Conservation (phyloP, 2,113 vertebrate genomes). For the Brienomyrus brachyistius region DNA sequence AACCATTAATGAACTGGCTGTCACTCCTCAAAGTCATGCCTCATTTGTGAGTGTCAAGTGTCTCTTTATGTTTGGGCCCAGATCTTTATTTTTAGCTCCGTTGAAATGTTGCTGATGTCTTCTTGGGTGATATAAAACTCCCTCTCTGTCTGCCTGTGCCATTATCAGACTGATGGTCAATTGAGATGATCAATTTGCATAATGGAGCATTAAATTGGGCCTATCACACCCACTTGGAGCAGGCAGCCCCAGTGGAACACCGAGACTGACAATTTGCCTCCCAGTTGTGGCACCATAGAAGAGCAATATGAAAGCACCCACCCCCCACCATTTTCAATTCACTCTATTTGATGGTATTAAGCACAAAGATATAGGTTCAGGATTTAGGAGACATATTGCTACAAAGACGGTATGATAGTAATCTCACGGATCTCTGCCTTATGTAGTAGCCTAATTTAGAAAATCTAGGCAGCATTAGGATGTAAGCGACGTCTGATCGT, state of each 20-base stretch:
- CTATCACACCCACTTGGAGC: conserved; percentile 54
- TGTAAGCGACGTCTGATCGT: neutral
- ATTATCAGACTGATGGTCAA: conserved; percentile 66
- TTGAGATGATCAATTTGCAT: conserved; percentile 74
- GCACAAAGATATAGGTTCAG: neutral
- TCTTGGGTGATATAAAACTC: conserved; percentile 47
- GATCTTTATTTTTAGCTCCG: conserved; percentile 52
- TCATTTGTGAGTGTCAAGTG: conserved; percentile 41
- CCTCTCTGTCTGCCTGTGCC: conserved; percentile 49
- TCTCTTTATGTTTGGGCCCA: conserved; percentile 47
- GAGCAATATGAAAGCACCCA: conserved; percentile 27
- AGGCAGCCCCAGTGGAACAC: conserved; percentile 43
- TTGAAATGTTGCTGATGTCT: conserved; percentile 44
- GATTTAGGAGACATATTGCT: neutral
- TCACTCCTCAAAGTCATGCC: conserved; percentile 45
- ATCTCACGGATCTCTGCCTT: conserved; percentile 4
- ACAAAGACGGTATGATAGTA: neutral
- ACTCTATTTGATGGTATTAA: neutral
- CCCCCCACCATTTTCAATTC: neutral
- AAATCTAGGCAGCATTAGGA: neutral
- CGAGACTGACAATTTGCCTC: conserved; percentile 52
- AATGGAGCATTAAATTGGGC: conserved; percentile 71
- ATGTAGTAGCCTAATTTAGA: neutral
- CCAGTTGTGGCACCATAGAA: conserved; percentile 48
- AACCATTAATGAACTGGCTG: conserved; percentile 42